Percentiles rank a stretch among this genome's conserved stretches.
Evolutionary conservation across 2,888 invertebrate genomes (phyloP).

Genomic region (Pimpla rufipes): DNA sequence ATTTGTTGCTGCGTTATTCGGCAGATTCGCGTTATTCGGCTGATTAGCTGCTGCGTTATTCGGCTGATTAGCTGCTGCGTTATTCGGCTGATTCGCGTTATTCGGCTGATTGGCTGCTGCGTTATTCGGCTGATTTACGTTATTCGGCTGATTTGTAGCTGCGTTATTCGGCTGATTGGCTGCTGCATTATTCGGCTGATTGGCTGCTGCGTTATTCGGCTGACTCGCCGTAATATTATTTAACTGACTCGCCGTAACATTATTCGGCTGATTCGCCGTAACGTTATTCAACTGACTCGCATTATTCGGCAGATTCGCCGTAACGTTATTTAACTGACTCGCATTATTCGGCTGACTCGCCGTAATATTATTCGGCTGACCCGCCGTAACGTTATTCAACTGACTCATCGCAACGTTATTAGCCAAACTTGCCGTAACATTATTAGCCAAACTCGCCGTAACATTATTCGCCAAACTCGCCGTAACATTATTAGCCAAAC

Average conservation of each 20-base stretch:
- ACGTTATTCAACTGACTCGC: conserved; percentile 53
- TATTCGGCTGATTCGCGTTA: conserved; percentile 55
- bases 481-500: too few species aligned
- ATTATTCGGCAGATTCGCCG: conserved; percentile 71
- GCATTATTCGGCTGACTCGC: conserved; percentile 65
- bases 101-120: conserved; percentile 69
- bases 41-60: conserved; percentile 10
- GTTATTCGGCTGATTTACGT: conserved; percentile 65
- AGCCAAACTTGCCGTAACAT: conserved; percentile 9
- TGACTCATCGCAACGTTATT: background rate
- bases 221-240: background rate
- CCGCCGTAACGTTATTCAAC: background rate
- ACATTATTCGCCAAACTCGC: conserved; percentile 43
- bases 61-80: conserved; percentile 44
- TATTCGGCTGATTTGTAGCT: conserved; percentile 60
- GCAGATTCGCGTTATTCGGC: conserved; percentile 14
- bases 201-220: conserved; percentile 2
- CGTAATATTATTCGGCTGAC: conserved; percentile 44
- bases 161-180: background rate
- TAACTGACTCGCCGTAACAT: background rate
- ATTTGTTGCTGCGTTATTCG: background rate
- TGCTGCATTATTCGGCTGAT: conserved; percentile 44
- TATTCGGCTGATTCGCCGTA: background rate
- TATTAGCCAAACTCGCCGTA: background rate
- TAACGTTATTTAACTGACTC: conserved; percentile 62